Evolutionary conservation across 2,888 invertebrate genomes (phyloP).

Genomic region (Heliconius ethilla): DNA sequence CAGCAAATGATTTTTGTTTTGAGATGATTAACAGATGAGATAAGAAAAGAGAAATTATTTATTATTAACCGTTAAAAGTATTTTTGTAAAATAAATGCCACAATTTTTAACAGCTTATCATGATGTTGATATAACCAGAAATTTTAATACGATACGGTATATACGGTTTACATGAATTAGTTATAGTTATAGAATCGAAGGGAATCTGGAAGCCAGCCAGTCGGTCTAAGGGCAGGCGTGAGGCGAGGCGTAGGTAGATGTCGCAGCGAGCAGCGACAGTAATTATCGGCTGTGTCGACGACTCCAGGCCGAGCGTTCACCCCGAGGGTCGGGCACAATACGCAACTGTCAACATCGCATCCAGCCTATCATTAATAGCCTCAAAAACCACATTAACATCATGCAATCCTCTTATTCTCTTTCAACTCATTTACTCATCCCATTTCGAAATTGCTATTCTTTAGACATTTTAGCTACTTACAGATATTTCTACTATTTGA

Average conservation of each 20-base stretch:
- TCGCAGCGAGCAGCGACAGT: constrained; percentile 72
- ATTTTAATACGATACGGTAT: neutral
- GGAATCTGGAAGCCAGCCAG: constrained; percentile 51
- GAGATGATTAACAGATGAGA: constrained; percentile 39
- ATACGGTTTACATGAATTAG: neutral
- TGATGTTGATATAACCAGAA: neutral
- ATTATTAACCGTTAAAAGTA: constrained; percentile 38
- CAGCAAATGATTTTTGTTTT: constrained; percentile 20
- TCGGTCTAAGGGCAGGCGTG: constrained; percentile 52
- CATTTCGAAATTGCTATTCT: neutral
- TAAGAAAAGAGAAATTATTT: constrained; percentile 51
- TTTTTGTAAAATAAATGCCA: constrained; percentile 46
- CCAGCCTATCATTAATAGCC: constrained; percentile 61
- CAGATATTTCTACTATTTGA: neutral
- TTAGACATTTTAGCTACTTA: neutral
- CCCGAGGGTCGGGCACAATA: constrained; percentile 74
- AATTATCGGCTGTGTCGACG: constrained; percentile 80
- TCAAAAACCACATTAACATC: constrained; percentile 10
- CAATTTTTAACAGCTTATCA: neutral
- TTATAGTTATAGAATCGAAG: constrained; percentile 43
- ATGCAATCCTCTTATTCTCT: constrained; percentile 3
- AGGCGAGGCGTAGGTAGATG: constrained; percentile 58
- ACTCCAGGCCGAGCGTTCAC: constrained; percentile 78
- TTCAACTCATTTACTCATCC: neutral
- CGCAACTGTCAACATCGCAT: constrained; percentile 67